A percentile compares a stretch with the other conserved stretches of the same genome.
phyloP scores from a whole-genome alignment of 1,140 invertebrate genomes.

The Bombus waltoni region DNA sequence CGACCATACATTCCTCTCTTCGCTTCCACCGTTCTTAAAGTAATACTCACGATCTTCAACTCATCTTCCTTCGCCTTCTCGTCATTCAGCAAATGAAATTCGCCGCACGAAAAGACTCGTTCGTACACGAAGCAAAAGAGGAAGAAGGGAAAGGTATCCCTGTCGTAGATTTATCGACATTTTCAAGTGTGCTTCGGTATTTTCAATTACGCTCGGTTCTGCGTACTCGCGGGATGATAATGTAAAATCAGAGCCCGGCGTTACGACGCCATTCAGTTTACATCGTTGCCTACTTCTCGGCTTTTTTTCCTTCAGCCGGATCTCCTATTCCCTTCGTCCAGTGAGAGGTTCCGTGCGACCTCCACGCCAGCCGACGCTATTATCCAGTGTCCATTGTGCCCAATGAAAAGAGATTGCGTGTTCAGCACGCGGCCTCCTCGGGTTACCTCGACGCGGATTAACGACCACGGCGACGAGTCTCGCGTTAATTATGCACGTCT shows the following conservation, averaged over 20 bases:
- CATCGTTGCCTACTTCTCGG: background rate
- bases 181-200: slow-evolving; percentile 59
- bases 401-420: slow-evolving; percentile 43
- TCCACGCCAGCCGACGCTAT: slow-evolving; percentile 30
- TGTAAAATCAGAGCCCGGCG: slow-evolving; percentile 27
- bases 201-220: slow-evolving; percentile 55
- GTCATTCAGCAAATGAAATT: background rate
- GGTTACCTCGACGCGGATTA: slow-evolving; percentile 11
- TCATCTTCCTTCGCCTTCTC: background rate
- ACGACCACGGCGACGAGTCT: slow-evolving; percentile 23
- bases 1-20: background rate
- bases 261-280: slow-evolving; percentile 21
- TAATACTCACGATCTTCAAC: background rate
- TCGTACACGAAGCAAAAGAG: no score
- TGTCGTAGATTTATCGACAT: slow-evolving; percentile 64
- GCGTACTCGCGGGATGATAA: slow-evolving; percentile 38
- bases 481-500: slow-evolving; percentile 45
- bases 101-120: background rate
- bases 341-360: background rate
- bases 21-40: background rate
- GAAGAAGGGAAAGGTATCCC: background rate
- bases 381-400: slow-evolving; percentile 45
- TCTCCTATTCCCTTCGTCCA: background rate
- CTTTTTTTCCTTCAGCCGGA: background rate
- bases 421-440: slow-evolving; percentile 28